phyloP scores from a whole-genome alignment of 2,797 vertebrate species.

The Alectoris magna region DNA sequence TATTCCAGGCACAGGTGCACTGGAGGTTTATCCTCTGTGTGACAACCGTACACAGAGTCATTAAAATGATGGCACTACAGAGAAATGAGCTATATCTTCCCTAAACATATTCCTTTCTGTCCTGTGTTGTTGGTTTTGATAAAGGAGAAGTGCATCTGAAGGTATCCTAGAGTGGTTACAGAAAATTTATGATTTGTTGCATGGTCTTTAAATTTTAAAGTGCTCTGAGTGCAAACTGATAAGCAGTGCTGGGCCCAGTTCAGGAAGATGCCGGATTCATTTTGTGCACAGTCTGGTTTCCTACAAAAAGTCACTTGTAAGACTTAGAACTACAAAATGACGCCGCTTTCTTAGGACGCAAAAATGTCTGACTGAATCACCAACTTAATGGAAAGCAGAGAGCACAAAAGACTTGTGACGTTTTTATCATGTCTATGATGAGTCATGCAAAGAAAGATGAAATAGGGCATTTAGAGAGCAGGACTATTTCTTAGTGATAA shows the following conservation, averaged over 20 bases:
- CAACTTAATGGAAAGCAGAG: neutral
- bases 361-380: neutral
- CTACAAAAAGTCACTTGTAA: neutral
- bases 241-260: neutral
- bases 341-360: too few species aligned
- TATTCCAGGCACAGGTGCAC: neutral
- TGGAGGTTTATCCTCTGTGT: neutral
- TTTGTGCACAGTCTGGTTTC: neutral
- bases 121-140: neutral
- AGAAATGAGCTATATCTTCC: neutral
- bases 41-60: neutral
- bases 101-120: neutral
- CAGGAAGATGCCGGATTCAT: neutral
- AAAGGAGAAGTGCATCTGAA: neutral
- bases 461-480: neutral
- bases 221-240: neutral
- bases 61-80: neutral
- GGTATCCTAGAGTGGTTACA: neutral
- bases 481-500: neutral
- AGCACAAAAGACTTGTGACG: neutral
- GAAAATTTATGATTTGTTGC: neutral
- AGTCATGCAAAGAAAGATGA: neutral
- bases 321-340: neutral
- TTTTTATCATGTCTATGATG: neutral
- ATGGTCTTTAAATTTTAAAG: neutral